phyloP scores from a whole-genome alignment of 23 tunicate genomes.

The Aplidium turbinatum region DNA sequence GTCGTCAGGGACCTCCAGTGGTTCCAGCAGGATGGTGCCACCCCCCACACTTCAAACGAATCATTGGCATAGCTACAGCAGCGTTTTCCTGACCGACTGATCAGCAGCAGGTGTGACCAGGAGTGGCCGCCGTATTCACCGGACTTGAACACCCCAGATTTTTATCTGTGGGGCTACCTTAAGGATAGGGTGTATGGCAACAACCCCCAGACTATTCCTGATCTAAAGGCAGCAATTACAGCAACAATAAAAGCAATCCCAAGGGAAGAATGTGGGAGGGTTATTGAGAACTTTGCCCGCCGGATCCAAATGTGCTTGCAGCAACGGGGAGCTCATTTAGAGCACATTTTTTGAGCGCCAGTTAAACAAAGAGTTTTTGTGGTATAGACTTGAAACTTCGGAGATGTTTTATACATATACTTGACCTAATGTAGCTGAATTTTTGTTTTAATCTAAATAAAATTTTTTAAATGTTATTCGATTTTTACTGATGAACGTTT shows the following conservation, averaged over 20 bases:
- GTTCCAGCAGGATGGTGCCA: slow-evolving; percentile 45
- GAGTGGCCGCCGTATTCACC: slow-evolving; percentile 43
- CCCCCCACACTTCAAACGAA: slow-evolving; percentile 34
- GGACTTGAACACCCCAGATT: slow-evolving; percentile 46
- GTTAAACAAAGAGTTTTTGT: slow-evolving; percentile 26
- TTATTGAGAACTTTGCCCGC: slow-evolving; percentile 41
- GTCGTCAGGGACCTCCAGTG: slow-evolving; percentile 40
- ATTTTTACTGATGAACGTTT: slow-evolving; percentile 30
- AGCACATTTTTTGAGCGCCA: slow-evolving; percentile 38
- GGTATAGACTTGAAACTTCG: slow-evolving; percentile 44
- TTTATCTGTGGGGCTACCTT: slow-evolving; percentile 38
- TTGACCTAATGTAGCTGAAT: slow-evolving; percentile 23
- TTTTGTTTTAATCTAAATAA: not conserved
- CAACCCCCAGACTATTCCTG: slow-evolving; percentile 41
- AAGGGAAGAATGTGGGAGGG: slow-evolving; percentile 24
- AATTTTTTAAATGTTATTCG: slow-evolving; percentile 29
- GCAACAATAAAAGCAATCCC: slow-evolving; percentile 31
- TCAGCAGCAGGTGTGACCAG: slow-evolving; percentile 49
- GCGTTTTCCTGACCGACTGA: slow-evolving; percentile 47
- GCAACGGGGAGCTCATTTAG: slow-evolving; percentile 37
- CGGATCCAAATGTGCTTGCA: slow-evolving; percentile 36
- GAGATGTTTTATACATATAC: slow-evolving; percentile 30
- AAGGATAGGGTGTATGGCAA: slow-evolving; percentile 45
- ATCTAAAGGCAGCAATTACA: slow-evolving; percentile 51
- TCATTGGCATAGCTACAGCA: slow-evolving; percentile 39